Base-by-base conservation (phyloP, 2,113 vertebrate species). In the Lathamus discolor region DNA sequence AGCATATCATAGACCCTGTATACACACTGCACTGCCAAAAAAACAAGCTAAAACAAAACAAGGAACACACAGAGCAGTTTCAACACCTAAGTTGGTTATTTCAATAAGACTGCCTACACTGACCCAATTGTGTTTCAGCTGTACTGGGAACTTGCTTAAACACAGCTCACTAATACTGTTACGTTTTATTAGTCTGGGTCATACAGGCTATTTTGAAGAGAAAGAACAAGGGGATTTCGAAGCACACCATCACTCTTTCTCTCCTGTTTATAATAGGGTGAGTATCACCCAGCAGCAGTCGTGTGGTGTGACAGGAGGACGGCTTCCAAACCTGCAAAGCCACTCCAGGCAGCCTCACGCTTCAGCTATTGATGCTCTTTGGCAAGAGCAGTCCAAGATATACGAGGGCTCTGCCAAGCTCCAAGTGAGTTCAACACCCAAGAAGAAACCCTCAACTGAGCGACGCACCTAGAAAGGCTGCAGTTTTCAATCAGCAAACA, bases 1-100 rank as follows among this genome's bases (percentile, higher is more conserved):
- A 70, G 48, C 39, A 2, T 39, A 80, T 54, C 68, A 37, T 48
- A 75, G 83, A 22, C 64, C 24, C 46, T 67, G 54, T 10, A 61
- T 8, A 86, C 13, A 85, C 16, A 49, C 20, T 8, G 33, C 57
- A 73, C 31, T 86, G 90, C 88, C 88, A 94, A 67, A 91, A 92
- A 72, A 92, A 4, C 91, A 87, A 91, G 91, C 84, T 78, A 86
- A 91, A 95, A 78, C 95, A 92, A 92, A 88, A 85, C 90, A 82
- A 85, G 73, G 70, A 51, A 17, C 55, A 85, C 72, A 63, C 9
- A 35, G 39, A 78, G 62, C 69, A 49, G 22, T 96, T 96, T 95
- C 96, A 93, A 94, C 91, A 96, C 15, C 76, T 17, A 44, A 76
- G 44, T 85, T 33, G 54, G 66, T 78, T 93, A 86, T 89, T 90